These are phyloP conservation scores for Melanargia galathea DNA, from an alignment of 2,888 invertebrate genomes.

Conservation along the genomic window DNA sequence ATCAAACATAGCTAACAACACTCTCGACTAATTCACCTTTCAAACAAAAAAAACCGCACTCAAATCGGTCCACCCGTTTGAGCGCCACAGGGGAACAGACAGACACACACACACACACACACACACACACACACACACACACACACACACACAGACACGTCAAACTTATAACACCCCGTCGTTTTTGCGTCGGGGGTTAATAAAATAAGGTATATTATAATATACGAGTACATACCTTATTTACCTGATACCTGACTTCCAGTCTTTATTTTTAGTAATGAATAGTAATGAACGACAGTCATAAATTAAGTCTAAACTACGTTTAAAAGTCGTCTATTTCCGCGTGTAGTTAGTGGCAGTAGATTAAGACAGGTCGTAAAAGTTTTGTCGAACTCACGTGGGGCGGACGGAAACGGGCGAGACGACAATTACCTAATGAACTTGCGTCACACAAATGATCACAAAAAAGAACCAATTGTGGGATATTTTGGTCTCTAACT, in stretches of 20 bases:
- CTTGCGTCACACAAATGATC: background rate
- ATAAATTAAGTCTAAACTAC: conserved; percentile 9
- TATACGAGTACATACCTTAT: too few species aligned
- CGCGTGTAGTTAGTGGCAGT: background rate
- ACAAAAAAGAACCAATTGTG: background rate
- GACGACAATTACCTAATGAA: background rate
- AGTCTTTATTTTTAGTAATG: conserved; percentile 7
- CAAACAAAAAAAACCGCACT: too few species aligned
- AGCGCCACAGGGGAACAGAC: too few species aligned
- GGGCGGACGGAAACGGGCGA: background rate
- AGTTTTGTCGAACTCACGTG: background rate
- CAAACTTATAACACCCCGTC: too few species aligned
- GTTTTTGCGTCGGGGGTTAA: too few species aligned
- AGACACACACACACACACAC: too few species aligned
- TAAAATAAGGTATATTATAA: too few species aligned
- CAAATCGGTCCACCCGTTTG: too few species aligned
- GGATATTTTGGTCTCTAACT: background rate
- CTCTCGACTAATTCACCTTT: too few species aligned
- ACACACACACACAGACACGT: too few species aligned
- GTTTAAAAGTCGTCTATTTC: conserved; percentile 8
- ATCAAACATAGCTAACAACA: too few species aligned
- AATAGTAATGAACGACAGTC: conserved; percentile 16
- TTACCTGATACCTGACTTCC: background rate
- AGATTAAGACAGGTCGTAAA: background rate
- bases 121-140: too few species aligned